Evolutionary conservation across 2,888 invertebrate species (phyloP).

Genomic region (Phyllotreta cruciferae): DNA sequence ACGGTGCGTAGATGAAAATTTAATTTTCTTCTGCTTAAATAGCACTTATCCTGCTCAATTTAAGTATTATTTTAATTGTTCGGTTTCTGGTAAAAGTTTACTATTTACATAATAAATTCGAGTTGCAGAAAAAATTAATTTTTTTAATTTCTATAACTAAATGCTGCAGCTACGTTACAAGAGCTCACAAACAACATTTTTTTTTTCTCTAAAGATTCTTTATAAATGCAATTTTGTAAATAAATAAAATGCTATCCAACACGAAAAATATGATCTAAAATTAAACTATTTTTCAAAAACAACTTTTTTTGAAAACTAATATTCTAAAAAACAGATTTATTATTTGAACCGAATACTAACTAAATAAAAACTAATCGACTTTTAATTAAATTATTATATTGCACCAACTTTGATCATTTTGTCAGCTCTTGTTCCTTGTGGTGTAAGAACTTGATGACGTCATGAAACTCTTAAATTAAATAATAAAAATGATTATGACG

Average conservation of each 20-base stretch:
- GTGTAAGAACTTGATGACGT: constrained; percentile 23
- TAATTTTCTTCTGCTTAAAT: no score
- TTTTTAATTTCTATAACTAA: constrained; percentile 18
- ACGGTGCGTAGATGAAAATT: no score
- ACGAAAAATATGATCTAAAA: background rate
- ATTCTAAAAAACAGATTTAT: background rate
- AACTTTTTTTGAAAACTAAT: background rate
- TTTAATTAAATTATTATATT: background rate
- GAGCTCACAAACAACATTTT: constrained; percentile 23
- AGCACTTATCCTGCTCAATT: no score
- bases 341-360: background rate
- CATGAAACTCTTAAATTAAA: background rate
- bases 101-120: constrained; percentile 3
- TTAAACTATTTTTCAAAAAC: background rate
- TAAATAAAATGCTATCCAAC: background rate
- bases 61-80: no score
- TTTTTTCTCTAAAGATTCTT: no score
- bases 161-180: constrained; percentile 29
- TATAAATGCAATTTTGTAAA: background rate
- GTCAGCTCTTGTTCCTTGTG: constrained; percentile 24
- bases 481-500: constrained; percentile 14
- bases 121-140: background rate
- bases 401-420: constrained; percentile 1
- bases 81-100: no score
- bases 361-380: background rate